Evolutionary conservation across 2,113 vertebrate species (phyloP).

Genomic region (Spea multiplicata): DNA sequence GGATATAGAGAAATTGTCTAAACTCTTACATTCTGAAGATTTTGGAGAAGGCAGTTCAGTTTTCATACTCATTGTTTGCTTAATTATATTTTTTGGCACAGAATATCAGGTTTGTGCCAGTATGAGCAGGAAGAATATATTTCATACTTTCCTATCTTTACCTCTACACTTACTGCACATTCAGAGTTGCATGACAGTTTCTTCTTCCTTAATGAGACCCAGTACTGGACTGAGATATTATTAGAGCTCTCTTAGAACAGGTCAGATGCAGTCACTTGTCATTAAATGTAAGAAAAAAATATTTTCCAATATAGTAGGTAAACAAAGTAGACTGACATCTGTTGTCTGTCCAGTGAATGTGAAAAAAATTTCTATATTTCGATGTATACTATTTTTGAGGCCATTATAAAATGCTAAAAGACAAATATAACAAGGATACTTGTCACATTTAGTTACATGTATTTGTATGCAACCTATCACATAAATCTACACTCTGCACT

Average conservation of each 20-base stretch:
- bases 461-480: slow-evolving; percentile 42
- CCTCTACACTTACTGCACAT: slow-evolving; percentile 63
- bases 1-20: neutral
- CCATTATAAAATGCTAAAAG: slow-evolving; percentile 44
- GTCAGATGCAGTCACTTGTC: slow-evolving; percentile 56
- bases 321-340: slow-evolving; percentile 61
- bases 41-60: slow-evolving; percentile 29
- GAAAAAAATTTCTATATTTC: slow-evolving; percentile 55
- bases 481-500: slow-evolving; percentile 22
- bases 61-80: slow-evolving; percentile 56
- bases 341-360: slow-evolving; percentile 38
- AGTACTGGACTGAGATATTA: slow-evolving; percentile 58
- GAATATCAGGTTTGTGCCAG: slow-evolving; percentile 62
- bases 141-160: slow-evolving; percentile 61
- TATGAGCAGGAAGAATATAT: slow-evolving; percentile 60
- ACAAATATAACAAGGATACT: slow-evolving; percentile 44
- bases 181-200: slow-evolving; percentile 63
- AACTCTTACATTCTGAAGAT: slow-evolving; percentile 7
- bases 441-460: slow-evolving; percentile 44
- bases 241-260: slow-evolving; percentile 63
- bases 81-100: slow-evolving; percentile 56
- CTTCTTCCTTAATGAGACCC: slow-evolving; percentile 64
- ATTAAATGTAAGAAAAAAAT: slow-evolving; percentile 60
- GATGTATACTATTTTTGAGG: slow-evolving; percentile 51
- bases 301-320: slow-evolving; percentile 60